Base-by-base conservation (phyloP, 2,888 invertebrate genomes). In the Aphidius colemani region DNA sequence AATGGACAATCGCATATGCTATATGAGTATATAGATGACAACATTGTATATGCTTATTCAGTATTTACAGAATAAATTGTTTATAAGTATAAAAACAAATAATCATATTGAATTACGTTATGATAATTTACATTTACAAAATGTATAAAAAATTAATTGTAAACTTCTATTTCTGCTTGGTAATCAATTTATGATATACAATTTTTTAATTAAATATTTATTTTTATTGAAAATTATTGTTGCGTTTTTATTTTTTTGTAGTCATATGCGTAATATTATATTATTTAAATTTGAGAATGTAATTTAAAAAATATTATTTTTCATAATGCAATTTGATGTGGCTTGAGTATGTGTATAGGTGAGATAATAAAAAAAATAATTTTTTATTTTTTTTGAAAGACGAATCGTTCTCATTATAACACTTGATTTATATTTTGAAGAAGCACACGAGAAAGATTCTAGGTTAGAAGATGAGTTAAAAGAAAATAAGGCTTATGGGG, bases 401-500 rank as follows among this genome's bases (percentile, higher is more conserved):
- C 77, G 80, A 80, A 81, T 80, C 75, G 74, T 78, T 81, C 81
- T 82, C 82, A 82, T 82, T 82, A 81, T 78, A 79, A 73, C 71
- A 69, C 67, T 73, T 82, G 82, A 82, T 82, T 82, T 82, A 82
- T 77, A 57, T 39, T 57, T 30, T 30, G 5, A 30, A 30, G 30
- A 30, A 30, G 46, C 69, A 60, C 73, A 72, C 72, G 73, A 72
- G 71, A 74, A 71, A 76, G 76, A 77, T 75, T 78, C 76, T 78
- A 74, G 76, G 78, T 78, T 76, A 76, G 76, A 75, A 77, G 76
- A 75, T 77, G 81, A 81, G 80, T 81, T 79, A 78, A 82, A 82
- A 80, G 82, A 82, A 82, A 82, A 82, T 82, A 82, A 80, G 76
- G 80, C 80, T 82, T 78, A 79, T 75, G 75, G 80, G 79, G 78